These are phyloP conservation scores for Ranitomeya imitator DNA, from an alignment of 2,113 vertebrate species.

Conservation along the genomic window DNA sequence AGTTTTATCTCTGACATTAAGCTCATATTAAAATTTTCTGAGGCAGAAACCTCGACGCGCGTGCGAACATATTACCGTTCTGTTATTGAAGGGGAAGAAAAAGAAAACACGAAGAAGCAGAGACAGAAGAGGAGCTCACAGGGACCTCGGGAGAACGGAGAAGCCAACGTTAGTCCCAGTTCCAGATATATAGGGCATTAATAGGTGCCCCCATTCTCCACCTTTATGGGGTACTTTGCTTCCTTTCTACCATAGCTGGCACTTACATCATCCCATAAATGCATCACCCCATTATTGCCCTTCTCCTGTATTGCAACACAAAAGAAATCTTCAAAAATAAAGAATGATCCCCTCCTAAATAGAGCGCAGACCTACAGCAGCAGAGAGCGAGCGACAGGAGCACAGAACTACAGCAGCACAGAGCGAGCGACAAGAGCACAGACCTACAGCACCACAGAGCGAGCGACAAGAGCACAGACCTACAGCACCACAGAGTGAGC, in stretches of 20 bases:
- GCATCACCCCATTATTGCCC: not conserved
- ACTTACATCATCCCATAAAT: not conserved
- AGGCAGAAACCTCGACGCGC: not conserved
- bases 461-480: no score
- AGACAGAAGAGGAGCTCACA: not conserved
- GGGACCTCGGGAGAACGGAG: no score
- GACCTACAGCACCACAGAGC: no score
- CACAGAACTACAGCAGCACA: no score
- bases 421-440: no score
- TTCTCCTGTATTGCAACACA: no score
- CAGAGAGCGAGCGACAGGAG: no score
- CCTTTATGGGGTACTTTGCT: not conserved
- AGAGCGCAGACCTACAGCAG: no score
- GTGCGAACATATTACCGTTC: not conserved
- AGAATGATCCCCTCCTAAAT: no score
- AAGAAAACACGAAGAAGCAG: not conserved
- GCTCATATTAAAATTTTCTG: not conserved
- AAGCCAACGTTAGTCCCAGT: not conserved
- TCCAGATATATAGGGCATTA: not conserved
- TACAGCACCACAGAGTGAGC: no score
- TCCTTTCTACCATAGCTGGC: not conserved
- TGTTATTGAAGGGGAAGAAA: not conserved
- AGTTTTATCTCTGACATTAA: constrained; percentile 17
- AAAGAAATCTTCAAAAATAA: no score
- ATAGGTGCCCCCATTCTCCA: not conserved